Evolutionary conservation across 2,113 vertebrate genomes (phyloP), one percentile per base, ranked within the genome.

Genomic region (Triplophysa dalaica): DNA sequence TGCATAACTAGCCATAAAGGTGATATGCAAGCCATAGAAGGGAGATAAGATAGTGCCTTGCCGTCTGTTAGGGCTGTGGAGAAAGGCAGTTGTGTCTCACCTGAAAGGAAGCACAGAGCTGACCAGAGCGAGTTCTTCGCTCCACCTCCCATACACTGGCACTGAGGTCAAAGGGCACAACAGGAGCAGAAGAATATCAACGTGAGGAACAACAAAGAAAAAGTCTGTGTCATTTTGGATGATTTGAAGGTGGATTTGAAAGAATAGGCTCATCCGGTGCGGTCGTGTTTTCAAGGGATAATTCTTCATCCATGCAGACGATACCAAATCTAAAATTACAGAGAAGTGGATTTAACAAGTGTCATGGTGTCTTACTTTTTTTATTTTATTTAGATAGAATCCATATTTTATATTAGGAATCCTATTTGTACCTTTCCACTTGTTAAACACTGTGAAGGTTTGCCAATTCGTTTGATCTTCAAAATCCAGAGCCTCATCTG

Each of bases 1-100:
- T 78, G 61, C 12, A 54, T 73, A 73, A 78, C 48, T 70, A 60
- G 75, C 43, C 67, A 82, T 78, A 67, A 82, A 82, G n/a, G 12
- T 54, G 56, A 41, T 38, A 24, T 24, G 52, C 26, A 81, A 63
- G 54, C 29, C 29, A 68, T 45, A 33, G 6, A 24, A 8, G 19
- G 33, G 38, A 73, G 75, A 82, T 82, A 64, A 77, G 80, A 73
- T 10, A 41, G 16, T 60, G 60, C 29, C 33, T 7, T n/a, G 38
- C 68, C 48, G 75, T 43, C 38, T 21, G 21, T 45, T 56, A 45
- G 4, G 56, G 38, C 12, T 19, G n/a, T 22, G n/a, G 38, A 19
- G 56, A 69, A 14, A 62, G 63, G 19, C 56, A 17, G 38, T 16
- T 1, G 19, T 74, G 16, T 76, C 58, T 64, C 33, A 16, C 33